These are phyloP conservation scores for Sphenodon punctatus DNA, from an alignment of 2,797 vertebrate genomes.

Conservation along the genomic window DNA sequence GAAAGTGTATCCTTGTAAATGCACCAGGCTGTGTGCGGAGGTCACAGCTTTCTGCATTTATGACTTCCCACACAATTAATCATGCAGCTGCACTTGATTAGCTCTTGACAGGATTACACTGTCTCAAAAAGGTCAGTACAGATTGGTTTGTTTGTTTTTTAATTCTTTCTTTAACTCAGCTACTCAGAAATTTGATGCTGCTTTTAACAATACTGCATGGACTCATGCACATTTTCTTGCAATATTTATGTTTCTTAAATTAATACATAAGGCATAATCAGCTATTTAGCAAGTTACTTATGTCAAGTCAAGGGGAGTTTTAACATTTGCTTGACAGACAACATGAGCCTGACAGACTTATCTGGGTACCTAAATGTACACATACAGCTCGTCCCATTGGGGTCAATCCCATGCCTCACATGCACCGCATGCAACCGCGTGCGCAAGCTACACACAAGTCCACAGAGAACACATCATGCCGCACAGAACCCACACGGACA, in stretches of 20 bases:
- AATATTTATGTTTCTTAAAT: background rate
- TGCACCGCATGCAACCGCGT: too few relatives aligned
- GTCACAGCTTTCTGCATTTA: conserved; percentile 41
- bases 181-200: conserved; percentile 36
- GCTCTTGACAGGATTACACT: conserved; percentile 29
- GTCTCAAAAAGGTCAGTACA: conserved; percentile 4
- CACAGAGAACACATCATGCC: too few relatives aligned
- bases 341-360: too few relatives aligned
- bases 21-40: background rate
- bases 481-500: too few relatives aligned
- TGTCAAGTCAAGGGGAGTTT: too few relatives aligned
- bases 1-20: conserved; percentile 28
- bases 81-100: conserved; percentile 51
- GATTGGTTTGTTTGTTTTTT: conserved; percentile 48
- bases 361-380: too few relatives aligned
- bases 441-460: too few relatives aligned
- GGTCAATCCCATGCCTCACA: too few relatives aligned
- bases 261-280: background rate
- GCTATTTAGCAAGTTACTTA: too few relatives aligned
- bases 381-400: too few relatives aligned
- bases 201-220: conserved; percentile 6
- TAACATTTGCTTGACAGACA: too few relatives aligned
- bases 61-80: conserved; percentile 43
- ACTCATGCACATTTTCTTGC: conserved; percentile 8
- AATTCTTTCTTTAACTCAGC: conserved; percentile 35